Evolutionary conservation across 2,888 invertebrate genomes (phyloP), one percentile per base, ranked within the genome.

Genomic region (Entomobrya multifasciata): DNA sequence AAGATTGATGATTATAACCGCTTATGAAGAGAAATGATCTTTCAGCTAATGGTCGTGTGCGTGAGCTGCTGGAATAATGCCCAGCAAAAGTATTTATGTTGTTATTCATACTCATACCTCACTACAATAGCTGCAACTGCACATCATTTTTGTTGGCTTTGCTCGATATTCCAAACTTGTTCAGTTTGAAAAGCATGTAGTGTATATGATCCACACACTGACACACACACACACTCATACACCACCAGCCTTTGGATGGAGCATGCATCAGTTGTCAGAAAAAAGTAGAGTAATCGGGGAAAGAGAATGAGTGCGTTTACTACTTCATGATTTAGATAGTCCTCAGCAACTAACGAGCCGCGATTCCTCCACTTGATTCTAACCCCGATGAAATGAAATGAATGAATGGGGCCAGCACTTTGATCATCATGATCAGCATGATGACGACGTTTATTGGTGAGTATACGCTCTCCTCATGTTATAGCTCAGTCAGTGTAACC

Each of bases 281-380:
- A 36, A 36, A 79, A 80, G 80, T 80, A 49, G 70, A 80, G 70
- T 80, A 80, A 80, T 80, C 80, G 80, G 62, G 78, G 57, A 57
- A 79, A 80, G 70, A 52, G 70, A 70, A 80, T 80, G 55, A 80
- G 57, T 80, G 70, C 70, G 70, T 80, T 80, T 67, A 67, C 67
- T 67, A 80, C 79, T 80, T 80, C 70, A 80, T 67, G 80, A 80
- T 80, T 80, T 80, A 80, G 80, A 80, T 80, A 80, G 70, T 80
- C 76, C 80, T 89, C 87, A 80, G 87, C 83, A 89, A 83, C 88
- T 89, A 88, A 89, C 89, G 88, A 89, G 74, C 89, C 88, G 83
- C 89, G 87, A 88, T 88, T 89, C 88, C 88, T 88, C 87, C 87
- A 88, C 87, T 89, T 89, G 87, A 86, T 88, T 78, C 60, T 76